Base-by-base conservation (phyloP, 2,113 vertebrate genomes). In the Illadopsis cleaveri region DNA sequence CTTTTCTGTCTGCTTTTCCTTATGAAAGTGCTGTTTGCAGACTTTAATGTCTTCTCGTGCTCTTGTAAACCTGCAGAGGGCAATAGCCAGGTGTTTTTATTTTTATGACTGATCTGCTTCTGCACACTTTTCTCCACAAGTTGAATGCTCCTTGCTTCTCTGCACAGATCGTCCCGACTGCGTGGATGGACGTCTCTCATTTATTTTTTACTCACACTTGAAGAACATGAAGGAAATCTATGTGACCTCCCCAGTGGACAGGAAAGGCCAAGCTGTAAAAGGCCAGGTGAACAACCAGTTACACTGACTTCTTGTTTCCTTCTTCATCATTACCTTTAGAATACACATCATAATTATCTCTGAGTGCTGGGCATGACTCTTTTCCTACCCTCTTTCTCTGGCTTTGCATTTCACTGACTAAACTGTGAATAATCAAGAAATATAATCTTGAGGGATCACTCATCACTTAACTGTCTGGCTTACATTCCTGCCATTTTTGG, bases 221-320 rank as follows among this genome's bases (percentile, higher is more conserved):
- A 99, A 99, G 97, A 99, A 99, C 80, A 93, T 99, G 91, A 99
- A 99, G 97, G 99, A 99, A 96, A 98, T 99, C 7, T 99, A 99
- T 21, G 97, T 99, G 82, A 98, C 98, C 68, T 98, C 99, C 6
- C 60, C 96, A n/a, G 89, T 97, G 78, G 98, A 98, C 81, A 97
- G 97, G 92, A 98, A 91, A 94, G 95, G 78, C 38, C 98, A 98
- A 73, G 97, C 98, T 19, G 98, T 99, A 66, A 98, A 99, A 91
- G 99, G 99, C 86, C 99, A 99, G 98, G 99, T 99, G 97, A 97
- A 96, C 24, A 33, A 24, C 6, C 13, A 53, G 27, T 18, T 14
- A 56, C 42, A 23, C 10, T 53, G 75, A 47, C 15, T 47, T 71
- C 44, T 70, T 44, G 10, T 53, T 78, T 89, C 48, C 31, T 88